Evolutionary conservation across 2,797 vertebrate species (phyloP).

Genomic region (Tachyglossus aculeatus): DNA sequence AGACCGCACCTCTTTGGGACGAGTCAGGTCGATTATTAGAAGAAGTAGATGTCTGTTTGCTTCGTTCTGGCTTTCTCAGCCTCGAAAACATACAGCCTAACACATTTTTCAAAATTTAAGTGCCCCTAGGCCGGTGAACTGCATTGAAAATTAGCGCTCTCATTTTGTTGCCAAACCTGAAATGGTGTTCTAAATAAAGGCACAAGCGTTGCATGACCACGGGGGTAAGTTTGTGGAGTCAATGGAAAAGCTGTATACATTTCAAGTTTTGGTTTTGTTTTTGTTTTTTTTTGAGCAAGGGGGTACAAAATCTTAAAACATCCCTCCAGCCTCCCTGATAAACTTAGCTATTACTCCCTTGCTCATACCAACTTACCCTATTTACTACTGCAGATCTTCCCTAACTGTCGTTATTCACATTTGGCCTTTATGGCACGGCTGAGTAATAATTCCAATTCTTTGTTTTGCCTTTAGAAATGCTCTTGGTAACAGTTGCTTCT

Average conservation of each 20-base stretch:
- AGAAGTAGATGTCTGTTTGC: constrained; percentile 34
- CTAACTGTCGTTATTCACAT: constrained; percentile 29
- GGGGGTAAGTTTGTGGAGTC: constrained; percentile 10
- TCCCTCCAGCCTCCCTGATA: constrained; percentile 4
- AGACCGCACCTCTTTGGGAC: constrained; percentile 40
- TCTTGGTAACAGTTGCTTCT: background rate
- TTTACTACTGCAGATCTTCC: constrained; percentile 28
- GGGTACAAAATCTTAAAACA: background rate
- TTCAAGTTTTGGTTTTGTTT: too few relatives aligned
- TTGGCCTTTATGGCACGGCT: constrained; percentile 36
- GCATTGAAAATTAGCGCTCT: constrained; percentile 34
- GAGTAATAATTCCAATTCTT: constrained; percentile 25
- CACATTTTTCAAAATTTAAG: constrained; percentile 36
- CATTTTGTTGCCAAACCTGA: constrained; percentile 20
- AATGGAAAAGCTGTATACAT: background rate
- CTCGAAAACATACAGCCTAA: constrained; percentile 20
- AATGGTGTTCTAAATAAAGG: constrained; percentile 15
- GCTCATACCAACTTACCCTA: background rate
- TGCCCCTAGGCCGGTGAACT: constrained; percentile 20
- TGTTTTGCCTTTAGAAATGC: constrained; percentile 25
- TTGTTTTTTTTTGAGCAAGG: background rate
- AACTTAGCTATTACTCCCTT: constrained; percentile 3
- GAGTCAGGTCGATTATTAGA: constrained; percentile 52
- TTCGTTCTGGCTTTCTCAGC: constrained; percentile 33
- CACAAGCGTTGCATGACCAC: constrained; percentile 18